Evolutionary conservation across 2,797 vertebrate species (phyloP).

Genomic region (Poeciliopsis paucimaculata): DNA sequence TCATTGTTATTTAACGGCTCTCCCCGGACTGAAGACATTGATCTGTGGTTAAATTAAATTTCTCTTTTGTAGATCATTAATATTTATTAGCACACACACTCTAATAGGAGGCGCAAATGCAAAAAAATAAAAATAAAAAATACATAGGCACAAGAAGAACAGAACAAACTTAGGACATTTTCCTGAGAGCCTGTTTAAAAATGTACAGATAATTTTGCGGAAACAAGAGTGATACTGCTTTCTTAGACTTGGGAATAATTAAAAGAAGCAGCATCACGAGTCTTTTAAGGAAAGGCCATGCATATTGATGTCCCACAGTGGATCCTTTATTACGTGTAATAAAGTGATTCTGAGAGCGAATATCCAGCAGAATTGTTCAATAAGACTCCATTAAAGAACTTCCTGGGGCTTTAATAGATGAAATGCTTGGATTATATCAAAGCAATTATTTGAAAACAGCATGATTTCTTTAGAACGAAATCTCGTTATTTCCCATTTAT

Average conservation of each 20-base stretch:
- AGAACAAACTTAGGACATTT: not conserved
- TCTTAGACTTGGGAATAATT: not conserved
- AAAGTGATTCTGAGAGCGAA: constrained; percentile 19
- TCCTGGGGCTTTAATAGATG: constrained; percentile 62
- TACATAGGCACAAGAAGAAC: not conserved
- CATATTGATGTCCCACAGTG: constrained; percentile 13
- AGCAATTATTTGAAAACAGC: constrained; percentile 67
- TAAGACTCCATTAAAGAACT: constrained; percentile 40
- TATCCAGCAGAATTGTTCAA: constrained; percentile 29
- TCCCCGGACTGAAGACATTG: not conserved
- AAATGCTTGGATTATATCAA: constrained; percentile 68
- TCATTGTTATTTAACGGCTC: constrained; percentile 7
- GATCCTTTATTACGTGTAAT: constrained; percentile 20
- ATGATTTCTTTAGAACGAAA: constrained; percentile 45
- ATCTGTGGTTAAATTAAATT: constrained; percentile 8
- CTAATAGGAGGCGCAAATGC: not conserved
- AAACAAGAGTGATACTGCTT: not conserved
- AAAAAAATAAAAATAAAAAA: not conserved
- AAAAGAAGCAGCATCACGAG: not conserved
- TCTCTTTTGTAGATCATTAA: constrained; percentile 6
- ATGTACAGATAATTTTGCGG: not conserved
- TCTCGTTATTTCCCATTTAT: constrained; percentile 58
- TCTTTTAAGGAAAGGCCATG: not conserved
- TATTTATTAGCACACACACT: constrained; percentile 4
- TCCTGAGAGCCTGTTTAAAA: not conserved